Conservation (phyloP, 2,797 vertebrate genomes). For the Pteronotus mesoamericanus region DNA sequence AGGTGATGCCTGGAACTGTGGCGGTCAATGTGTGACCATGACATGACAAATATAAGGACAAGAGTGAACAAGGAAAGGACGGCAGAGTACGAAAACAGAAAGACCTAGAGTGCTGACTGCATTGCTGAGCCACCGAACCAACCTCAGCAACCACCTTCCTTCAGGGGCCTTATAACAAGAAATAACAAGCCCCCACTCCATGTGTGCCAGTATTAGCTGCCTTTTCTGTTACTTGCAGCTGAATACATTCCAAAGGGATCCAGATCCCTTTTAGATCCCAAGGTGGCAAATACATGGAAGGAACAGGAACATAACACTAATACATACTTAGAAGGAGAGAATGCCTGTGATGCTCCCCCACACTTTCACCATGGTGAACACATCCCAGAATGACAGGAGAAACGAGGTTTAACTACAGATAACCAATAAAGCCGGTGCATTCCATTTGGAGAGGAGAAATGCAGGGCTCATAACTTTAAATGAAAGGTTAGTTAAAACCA, state of each 20-base stretch:
- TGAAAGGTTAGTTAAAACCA: slow-evolving; percentile 26
- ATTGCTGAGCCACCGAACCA: background rate
- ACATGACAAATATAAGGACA: background rate
- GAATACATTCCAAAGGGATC: background rate
- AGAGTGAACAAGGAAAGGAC: background rate
- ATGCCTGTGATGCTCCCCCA: background rate
- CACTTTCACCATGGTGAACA: background rate
- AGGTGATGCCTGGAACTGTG: background rate
- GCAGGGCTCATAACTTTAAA: background rate
- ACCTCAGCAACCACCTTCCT: background rate
- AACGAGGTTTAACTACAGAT: background rate
- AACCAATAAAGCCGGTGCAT: background rate
- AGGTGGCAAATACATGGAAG: background rate
- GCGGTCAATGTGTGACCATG: background rate
- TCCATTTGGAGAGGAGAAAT: slow-evolving; percentile 3
- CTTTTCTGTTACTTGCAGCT: slow-evolving; percentile 17
- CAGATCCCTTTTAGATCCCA: background rate
- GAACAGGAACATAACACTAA: background rate
- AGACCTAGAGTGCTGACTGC: background rate
- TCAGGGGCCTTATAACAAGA: background rate
- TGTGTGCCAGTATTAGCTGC: background rate
- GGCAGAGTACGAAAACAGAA: background rate
- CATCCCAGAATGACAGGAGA: background rate
- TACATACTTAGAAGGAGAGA: background rate
- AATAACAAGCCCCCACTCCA: background rate